Evolutionary conservation across 2,888 invertebrate genomes (phyloP).

Genomic region (Hyppa rectilinea): DNA sequence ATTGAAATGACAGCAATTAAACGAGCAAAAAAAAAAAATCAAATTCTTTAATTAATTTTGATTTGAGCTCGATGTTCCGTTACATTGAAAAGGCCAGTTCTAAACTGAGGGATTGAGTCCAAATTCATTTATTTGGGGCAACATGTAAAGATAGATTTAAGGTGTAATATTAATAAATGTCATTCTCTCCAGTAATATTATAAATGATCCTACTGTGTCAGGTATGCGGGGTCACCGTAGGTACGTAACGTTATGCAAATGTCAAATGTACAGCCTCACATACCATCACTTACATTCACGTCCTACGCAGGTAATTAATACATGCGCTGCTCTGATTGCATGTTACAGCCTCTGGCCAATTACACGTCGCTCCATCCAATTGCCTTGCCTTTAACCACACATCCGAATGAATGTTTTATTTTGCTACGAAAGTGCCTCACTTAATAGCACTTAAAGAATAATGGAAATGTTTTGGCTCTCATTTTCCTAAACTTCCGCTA

Average conservation of each 20-base stretch:
- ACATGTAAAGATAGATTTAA: background rate
- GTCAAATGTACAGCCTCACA: slow-evolving; percentile 36
- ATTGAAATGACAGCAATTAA: background rate
- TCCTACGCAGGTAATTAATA: slow-evolving; percentile 53
- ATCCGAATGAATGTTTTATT: slow-evolving; percentile 47
- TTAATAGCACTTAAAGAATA: slow-evolving; percentile 36
- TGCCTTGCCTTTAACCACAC: slow-evolving; percentile 42
- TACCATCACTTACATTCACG: slow-evolving; percentile 44
- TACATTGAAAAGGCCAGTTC: background rate
- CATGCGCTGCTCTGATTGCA: slow-evolving; percentile 47
- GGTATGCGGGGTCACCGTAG: background rate
- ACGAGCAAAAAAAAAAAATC: background rate
- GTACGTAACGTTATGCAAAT: slow-evolving; percentile 36
- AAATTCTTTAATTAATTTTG: background rate
- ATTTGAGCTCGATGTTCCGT: background rate
- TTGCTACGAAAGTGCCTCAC: slow-evolving; percentile 23
- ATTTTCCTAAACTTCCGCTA: slow-evolving; percentile 30
- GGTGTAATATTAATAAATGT: background rate
- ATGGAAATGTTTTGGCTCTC: slow-evolving; percentile 34
- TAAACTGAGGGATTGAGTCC: background rate
- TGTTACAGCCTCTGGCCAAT: slow-evolving; percentile 46
- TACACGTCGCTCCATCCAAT: slow-evolving; percentile 47
- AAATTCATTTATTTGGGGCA: background rate
- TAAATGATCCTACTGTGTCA: slow-evolving; percentile 6
- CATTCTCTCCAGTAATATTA: background rate